These are phyloP conservation scores for Malacoraja senta DNA, from an alignment of 2,797 vertebrate species.

Conservation along the genomic window DNA sequence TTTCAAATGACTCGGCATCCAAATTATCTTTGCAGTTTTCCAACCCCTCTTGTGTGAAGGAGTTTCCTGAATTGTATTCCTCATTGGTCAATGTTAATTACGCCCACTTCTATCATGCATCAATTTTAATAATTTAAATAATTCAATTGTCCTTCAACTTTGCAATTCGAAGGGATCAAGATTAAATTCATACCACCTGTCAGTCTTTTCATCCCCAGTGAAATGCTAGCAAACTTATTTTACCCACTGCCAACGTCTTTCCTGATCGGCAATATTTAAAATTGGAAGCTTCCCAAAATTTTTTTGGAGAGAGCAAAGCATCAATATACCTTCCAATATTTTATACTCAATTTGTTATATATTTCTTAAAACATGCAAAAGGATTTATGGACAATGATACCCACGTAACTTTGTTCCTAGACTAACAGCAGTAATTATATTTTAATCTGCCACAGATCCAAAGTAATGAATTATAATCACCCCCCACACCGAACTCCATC, in stretches of 20 bases:
- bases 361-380: neutral
- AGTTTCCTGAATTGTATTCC: neutral
- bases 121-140: neutral
- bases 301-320: neutral
- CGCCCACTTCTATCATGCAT: neutral
- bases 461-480: neutral
- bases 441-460: neutral
- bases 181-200: neutral
- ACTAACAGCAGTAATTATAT: too few species aligned
- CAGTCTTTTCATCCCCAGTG: neutral
- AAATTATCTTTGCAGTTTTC: neutral
- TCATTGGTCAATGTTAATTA: neutral
- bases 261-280: neutral
- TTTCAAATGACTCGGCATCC: neutral
- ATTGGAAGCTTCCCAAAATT: neutral
- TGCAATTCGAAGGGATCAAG: neutral
- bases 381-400: neutral
- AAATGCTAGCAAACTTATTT: neutral
- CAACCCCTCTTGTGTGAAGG: neutral
- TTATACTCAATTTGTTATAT: neutral
- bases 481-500: neutral
- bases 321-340: neutral
- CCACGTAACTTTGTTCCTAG: neutral
- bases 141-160: neutral
- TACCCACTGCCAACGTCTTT: neutral